These are phyloP conservation scores for Theristicus caerulescens DNA, from an alignment of 2,113 vertebrate genomes.

Conservation along the genomic window DNA sequence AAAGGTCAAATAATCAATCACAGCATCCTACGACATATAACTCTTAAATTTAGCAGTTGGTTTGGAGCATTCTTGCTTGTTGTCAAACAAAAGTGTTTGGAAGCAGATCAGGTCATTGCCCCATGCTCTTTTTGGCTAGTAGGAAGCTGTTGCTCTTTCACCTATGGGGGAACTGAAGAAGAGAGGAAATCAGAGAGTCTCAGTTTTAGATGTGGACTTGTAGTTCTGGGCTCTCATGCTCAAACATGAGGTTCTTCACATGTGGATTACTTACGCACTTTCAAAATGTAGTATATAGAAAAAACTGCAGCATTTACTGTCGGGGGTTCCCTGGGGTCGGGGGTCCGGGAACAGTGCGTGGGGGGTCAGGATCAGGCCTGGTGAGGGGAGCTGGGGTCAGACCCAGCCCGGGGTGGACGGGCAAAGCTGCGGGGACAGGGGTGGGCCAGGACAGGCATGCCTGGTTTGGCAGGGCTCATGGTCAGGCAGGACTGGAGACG, in stretches of 20 bases:
- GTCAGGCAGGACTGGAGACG: fast-evolving
- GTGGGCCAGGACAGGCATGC: neutral
- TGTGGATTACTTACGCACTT: neutral
- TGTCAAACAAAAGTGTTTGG: neutral
- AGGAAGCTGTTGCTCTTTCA: neutral
- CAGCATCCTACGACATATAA: fast-evolving
- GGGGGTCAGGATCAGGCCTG: neutral
- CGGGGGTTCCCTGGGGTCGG: neutral
- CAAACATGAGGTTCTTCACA: neutral
- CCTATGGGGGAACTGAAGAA: neutral
- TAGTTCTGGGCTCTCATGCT: neutral
- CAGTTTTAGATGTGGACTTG: neutral
- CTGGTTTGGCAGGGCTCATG: neutral
- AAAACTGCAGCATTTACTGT: neutral
- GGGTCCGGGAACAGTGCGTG: neutral
- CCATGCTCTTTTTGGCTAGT: neutral
- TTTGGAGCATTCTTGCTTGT: neutral
- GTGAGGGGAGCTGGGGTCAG: neutral
- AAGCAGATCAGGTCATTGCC: neutral
- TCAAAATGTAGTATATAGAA: neutral
- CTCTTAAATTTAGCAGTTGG: neutral
- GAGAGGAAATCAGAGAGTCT: neutral
- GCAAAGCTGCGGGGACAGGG: neutral
- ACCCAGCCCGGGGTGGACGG: neutral
- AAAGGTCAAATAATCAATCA: neutral